Evolutionary conservation across 2,113 vertebrate species (phyloP).

Genomic region (Isurus oxyrinchus): DNA sequence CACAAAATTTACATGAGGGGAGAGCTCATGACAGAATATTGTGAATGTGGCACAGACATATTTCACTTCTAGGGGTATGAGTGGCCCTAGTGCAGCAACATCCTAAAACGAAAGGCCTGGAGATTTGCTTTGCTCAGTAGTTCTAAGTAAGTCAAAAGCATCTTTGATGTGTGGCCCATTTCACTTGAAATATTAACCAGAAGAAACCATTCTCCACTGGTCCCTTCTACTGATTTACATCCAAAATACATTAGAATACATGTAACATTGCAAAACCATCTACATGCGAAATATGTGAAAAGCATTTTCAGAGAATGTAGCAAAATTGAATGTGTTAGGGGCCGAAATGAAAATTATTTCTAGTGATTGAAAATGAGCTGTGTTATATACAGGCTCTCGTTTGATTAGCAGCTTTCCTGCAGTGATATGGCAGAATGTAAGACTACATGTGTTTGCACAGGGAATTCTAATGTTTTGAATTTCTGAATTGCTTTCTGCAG

Average conservation of each 20-base stretch:
- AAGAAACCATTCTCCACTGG: background rate
- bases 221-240: background rate
- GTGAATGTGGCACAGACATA: background rate
- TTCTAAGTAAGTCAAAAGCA: background rate
- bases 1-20: background rate
- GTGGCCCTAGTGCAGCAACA: background rate
- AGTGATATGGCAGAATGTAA: background rate
- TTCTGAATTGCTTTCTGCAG: slow-evolving; percentile 31
- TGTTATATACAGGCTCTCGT: background rate
- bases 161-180: background rate
- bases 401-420: background rate
- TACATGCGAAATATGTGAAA: too few relatives aligned
- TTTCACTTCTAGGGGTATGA: background rate
- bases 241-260: background rate
- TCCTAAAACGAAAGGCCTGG: background rate
- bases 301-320: background rate
- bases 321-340: background rate
- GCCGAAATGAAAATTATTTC: background rate
- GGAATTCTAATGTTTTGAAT: slow-evolving; percentile 18
- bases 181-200: background rate
- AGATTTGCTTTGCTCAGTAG: background rate
- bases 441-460: background rate
- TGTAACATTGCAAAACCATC: background rate
- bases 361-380: background rate
- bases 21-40: background rate